Evolutionary conservation across 2,797 vertebrate genomes (phyloP).

Genomic region (Acomys russatus): DNA sequence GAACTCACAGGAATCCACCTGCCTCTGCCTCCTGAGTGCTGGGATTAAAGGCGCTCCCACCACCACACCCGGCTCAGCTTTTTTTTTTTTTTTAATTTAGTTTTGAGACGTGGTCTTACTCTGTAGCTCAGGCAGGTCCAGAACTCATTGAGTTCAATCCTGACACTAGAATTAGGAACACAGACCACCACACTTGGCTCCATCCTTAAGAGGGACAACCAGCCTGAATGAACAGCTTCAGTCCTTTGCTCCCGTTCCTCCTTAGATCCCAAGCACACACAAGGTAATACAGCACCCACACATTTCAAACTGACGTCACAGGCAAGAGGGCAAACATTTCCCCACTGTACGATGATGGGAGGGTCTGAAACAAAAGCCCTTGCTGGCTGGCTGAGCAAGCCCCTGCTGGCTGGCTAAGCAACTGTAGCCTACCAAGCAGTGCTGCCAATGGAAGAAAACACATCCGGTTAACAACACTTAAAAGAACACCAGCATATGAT

Average conservation of each 20-base stretch:
- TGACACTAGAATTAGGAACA: not conserved
- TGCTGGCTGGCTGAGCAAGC: too few relatives aligned
- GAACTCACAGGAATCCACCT: too few relatives aligned
- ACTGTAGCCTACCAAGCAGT: not conserved
- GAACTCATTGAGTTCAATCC: not conserved
- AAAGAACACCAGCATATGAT: not conserved
- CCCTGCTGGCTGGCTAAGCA: too few relatives aligned
- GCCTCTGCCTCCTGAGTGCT: too few relatives aligned
- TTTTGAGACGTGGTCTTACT: not conserved
- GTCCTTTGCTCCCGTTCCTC: not conserved
- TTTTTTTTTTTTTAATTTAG: constrained; percentile 13
- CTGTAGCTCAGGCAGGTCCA: not conserved
- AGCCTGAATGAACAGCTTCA: not conserved
- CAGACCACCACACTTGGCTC: not conserved
- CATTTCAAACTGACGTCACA: not conserved
- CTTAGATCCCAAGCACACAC: not conserved
- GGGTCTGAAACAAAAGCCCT: not conserved
- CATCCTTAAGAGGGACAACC: constrained; percentile 8
- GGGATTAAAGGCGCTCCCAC: too few relatives aligned
- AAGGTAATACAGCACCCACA: not conserved
- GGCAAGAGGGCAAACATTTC: not conserved
- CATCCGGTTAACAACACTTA: not conserved
- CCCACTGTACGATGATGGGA: not conserved
- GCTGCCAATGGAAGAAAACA: not conserved
- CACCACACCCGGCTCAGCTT: too few relatives aligned